These are phyloP conservation scores for Dicycla oo DNA, from an alignment of 2,888 invertebrate genomes.

Conservation along the genomic window DNA sequence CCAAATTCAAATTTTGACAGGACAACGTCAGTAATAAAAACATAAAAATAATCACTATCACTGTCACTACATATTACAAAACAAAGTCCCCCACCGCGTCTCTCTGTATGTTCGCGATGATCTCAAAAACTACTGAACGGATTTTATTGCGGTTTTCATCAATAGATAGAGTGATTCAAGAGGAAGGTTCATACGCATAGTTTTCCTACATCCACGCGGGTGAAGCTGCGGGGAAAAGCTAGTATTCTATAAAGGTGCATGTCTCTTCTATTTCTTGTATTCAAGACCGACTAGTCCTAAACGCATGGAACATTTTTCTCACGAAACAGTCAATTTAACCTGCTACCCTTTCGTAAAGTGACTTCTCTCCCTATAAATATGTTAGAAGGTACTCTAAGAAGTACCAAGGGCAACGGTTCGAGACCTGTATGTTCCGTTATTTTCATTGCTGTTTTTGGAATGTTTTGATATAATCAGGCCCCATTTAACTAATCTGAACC, in stretches of 20 bases:
- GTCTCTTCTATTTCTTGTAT: constrained; percentile 23
- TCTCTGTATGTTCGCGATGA: too few relatives aligned
- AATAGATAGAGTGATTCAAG: too few relatives aligned
- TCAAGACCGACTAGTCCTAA: not conserved
- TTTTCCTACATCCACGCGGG: too few relatives aligned
- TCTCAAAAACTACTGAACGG: too few relatives aligned
- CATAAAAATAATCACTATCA: too few relatives aligned
- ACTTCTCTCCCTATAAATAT: constrained; percentile 38
- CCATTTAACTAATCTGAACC: not conserved
- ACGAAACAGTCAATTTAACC: constrained; percentile 43
- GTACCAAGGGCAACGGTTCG: not conserved
- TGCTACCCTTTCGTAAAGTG: constrained; percentile 29
- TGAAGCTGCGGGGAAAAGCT: too few relatives aligned
- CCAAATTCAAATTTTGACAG: too few relatives aligned
- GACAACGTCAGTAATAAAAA: too few relatives aligned
- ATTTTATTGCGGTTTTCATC: too few relatives aligned
- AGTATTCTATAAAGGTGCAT: not conserved
- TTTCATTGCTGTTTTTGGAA: not conserved
- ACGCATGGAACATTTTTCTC: constrained; percentile 41
- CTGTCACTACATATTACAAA: too few relatives aligned
- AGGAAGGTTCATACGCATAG: too few relatives aligned
- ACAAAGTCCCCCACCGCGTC: too few relatives aligned
- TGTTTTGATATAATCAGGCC: not conserved
- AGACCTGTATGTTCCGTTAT: not conserved
- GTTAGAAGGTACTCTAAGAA: constrained; percentile 37